Percentiles rank a stretch among this genome's conserved stretches.
These are phyloP conservation scores for Sebastes schlegelii DNA, from an alignment of 2,113 vertebrate genomes.

Conservation along the genomic window DNA sequence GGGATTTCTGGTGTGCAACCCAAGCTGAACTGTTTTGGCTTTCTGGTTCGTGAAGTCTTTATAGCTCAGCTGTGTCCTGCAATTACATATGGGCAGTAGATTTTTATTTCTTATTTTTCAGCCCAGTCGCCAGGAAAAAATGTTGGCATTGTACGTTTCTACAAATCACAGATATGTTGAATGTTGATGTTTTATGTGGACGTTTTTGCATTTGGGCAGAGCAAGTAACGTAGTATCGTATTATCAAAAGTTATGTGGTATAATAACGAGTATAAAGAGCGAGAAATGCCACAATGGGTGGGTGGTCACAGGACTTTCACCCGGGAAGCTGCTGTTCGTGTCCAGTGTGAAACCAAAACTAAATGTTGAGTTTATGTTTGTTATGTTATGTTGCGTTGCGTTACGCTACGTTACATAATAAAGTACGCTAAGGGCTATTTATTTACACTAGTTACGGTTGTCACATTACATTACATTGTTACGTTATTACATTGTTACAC, in stretches of 20 bases:
- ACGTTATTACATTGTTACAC: too few species aligned
- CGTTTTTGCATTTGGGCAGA: neutral
- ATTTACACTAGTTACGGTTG: neutral
- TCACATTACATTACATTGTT: too few species aligned
- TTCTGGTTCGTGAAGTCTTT: neutral
- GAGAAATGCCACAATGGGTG: too few species aligned
- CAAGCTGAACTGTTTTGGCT: neutral
- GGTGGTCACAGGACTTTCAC: neutral
- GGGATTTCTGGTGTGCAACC: slow-evolving; percentile 6
- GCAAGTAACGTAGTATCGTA: neutral
- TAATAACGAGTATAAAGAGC: neutral
- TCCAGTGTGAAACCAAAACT: neutral
- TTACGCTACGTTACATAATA: neutral
- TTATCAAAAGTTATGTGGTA: too few species aligned
- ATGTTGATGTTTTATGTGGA: neutral
- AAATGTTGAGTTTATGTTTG: neutral
- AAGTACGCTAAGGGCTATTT: neutral
- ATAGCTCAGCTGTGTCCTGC: neutral
- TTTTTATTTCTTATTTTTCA: neutral
- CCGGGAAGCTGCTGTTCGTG: neutral
- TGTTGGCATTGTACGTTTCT: neutral
- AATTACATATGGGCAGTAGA: neutral
- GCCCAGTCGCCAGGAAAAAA: neutral
- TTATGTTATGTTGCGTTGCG: neutral
- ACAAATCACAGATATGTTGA: neutral